Evolutionary conservation across 2,888 invertebrate genomes (phyloP).

Genomic region (Nasonovia ribisnigri): DNA sequence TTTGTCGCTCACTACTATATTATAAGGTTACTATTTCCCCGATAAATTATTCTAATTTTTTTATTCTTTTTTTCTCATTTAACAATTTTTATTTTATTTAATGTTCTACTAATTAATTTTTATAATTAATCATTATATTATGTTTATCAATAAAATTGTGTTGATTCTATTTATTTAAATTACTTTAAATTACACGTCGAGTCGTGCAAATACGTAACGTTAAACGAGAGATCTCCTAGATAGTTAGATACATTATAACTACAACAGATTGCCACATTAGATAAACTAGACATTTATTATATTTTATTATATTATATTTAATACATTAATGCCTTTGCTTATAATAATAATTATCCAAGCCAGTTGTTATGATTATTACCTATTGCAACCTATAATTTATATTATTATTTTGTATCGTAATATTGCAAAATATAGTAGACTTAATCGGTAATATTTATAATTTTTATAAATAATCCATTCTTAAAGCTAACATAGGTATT

Average conservation of each 20-base stretch:
- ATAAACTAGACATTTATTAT: too few species aligned
- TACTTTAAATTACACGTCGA: background rate
- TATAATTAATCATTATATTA: background rate
- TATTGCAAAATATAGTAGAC: background rate
- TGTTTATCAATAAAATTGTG: background rate
- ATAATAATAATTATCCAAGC: background rate
- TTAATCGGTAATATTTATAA: background rate
- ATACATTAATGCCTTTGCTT: background rate
- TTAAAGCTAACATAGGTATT: background rate
- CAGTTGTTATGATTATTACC: background rate
- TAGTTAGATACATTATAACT: background rate
- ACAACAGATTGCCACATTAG: too few species aligned
- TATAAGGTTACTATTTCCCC: background rate
- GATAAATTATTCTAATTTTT: background rate
- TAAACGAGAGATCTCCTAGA: background rate
- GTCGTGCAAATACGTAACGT: background rate
- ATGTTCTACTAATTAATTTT: background rate
- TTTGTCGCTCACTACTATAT: background rate
- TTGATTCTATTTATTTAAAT: background rate
- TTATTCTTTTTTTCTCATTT: background rate
- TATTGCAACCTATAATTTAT: background rate
- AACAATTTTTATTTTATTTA: background rate
- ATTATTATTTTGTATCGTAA: background rate
- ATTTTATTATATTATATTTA: background rate
- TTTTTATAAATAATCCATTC: background rate